Base-by-base conservation (phyloP, 2,888 invertebrate genomes). In the Drosophila greeni region DNA sequence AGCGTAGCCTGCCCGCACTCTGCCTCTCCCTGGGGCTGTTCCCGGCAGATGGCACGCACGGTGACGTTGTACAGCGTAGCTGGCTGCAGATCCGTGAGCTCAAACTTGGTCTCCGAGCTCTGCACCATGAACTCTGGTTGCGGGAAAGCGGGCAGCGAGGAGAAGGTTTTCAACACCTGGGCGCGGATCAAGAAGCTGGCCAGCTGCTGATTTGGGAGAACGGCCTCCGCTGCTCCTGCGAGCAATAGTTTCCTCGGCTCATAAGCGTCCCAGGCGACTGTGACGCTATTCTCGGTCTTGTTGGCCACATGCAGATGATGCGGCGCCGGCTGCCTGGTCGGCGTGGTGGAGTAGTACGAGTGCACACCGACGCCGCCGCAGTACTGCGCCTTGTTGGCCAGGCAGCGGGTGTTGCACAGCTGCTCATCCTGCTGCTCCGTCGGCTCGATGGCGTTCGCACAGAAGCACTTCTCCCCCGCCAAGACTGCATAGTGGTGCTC, bases 21-120 rank as follows among this genome's bases (percentile, higher is more conserved):
- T 2, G 40, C 20, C 31, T 45, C 36, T 6, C 23, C 51, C 20
- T 34, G 20, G 18, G 90, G 92, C 73, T 49, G 29, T 12, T 91
- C 89, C 67, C 86, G 90, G 86, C 92, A 93, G 24, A 91, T 89
- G 0, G 95, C 94, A 26, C 90, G 90, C 2, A 97, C 91, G 36
- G 93, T 92, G 24, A 97, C 90, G 72, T 93, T 93, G 86, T 96
- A 97, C 58, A 90, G 90, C 0, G 94, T 93, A 1, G 94, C 95
- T 0, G 96, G 93, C 70, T 93, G 91, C 3, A 97, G 87, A 81
- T 91, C 92, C 16, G 91, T 89, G 16, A 93, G 86, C 79, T 92
- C 91, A 34, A 91, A 90, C 67, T 90, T 89, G 20, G 90, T 89
- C 45, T 92, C 92, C 48, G 89, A 90, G 82, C 91, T 92, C 14